Evolutionary conservation across 2,888 invertebrate species (phyloP), one percentile per base, ranked within the genome.

Genomic region (Bembecia ichneumoniformis): DNA sequence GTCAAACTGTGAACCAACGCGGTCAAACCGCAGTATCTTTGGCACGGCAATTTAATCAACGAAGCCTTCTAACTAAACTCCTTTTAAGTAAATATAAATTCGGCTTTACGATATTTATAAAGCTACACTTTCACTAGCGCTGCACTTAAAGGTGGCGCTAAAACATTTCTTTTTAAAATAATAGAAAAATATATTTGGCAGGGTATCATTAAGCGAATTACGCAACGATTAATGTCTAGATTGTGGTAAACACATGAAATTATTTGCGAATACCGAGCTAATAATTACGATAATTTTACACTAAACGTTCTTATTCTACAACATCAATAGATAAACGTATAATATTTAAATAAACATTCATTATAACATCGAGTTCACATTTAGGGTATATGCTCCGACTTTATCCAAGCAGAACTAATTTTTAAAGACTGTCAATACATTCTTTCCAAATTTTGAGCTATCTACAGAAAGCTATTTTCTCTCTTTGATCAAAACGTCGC

Each of bases 1-100:
- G 28, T 28, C 9, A 28, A 28, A 28, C 28, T 28, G 28, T 28
- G 28, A 13, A 40, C 45, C 44, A 10, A 3, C 43, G 47, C 35
- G 17, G 50, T 48, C 20, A 16, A n/a, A 43, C 48, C 48, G 34
- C 51, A 14, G 44, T 15, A 59, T 61, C 59, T 76, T 77, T 77
- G 77, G 77, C 77, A 77, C 76, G 64, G 74, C 66, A 72, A 67
- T 70, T 59, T 60, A 65, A 64, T 56, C 54, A 61, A 15, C 11
- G 17, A 40, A 40, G 28, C 17, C 14, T 20, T 35, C 35, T 47
- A 40, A 36, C 16, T 35, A 17, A 40, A 13, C n/a, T n/a, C 14
- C 16, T 36, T 20, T 16, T 35, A 15, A 35, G 11, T 35, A 47
- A 35, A 47, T 35, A 16, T 47, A 47, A 47, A 47, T 47, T 47